phyloP scores from a whole-genome alignment of 2,888 invertebrate species.

The Camptogramma bilineatum region DNA sequence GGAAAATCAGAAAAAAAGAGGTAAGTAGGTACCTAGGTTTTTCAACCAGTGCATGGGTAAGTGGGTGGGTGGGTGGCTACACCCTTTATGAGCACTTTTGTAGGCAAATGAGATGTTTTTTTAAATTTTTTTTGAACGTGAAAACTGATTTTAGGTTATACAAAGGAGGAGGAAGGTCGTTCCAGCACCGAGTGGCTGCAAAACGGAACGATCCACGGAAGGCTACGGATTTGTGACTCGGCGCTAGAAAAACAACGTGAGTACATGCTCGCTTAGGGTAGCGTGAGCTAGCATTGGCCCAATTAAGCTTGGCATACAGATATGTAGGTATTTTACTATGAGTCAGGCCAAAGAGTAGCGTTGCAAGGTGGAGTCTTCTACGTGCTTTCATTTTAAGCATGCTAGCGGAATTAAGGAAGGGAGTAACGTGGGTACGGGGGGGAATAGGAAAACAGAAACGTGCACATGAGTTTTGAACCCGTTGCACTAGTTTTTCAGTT shows the following conservation, averaged over 20 bases:
- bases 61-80: background rate
- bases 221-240: background rate
- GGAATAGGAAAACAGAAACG: background rate
- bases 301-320: background rate
- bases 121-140: too few species aligned
- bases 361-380: background rate
- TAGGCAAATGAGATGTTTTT: too few species aligned
- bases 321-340: background rate
- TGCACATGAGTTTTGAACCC: background rate
- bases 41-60: too few species aligned
- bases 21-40: too few species aligned
- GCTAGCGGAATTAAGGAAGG: background rate
- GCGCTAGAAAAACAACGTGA: background rate
- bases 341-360: background rate
- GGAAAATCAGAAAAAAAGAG: too few species aligned
- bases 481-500: background rate
- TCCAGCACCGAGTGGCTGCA: background rate
- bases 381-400: background rate
- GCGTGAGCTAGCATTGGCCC: background rate
- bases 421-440: background rate
- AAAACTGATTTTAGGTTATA: background rate
- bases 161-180: background rate
- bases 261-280: background rate
- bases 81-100: background rate
- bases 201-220: background rate